Base-by-base conservation (phyloP, 2,888 invertebrate species). In the Drosophila siamana region DNA sequence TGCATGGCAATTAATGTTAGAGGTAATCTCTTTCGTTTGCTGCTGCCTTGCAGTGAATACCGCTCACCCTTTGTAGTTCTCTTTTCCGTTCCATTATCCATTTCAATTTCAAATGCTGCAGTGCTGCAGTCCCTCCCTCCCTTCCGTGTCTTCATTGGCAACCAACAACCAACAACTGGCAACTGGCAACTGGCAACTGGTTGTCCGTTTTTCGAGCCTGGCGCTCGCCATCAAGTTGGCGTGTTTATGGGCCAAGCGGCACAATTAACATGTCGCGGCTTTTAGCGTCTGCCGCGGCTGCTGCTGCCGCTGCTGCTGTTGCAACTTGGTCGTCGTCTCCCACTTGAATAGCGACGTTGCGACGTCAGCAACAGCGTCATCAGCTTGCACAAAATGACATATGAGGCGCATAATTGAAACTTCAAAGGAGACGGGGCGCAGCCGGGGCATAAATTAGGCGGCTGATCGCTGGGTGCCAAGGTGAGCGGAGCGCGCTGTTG, bases 221-320 rank as follows among this genome's bases (percentile, higher is more conserved):
- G 85, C 87, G 88, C 79, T 83, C 81, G 88, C 86, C 89, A 90
- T 90, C 89, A 90, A 90, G 76, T 89, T 86, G 86, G 78, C 82
- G 86, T 85, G 85, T 90, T 90, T 90, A 90, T 88, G 90, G 82
- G 86, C 70, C 84, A 86, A 83, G 73, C 78, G 76, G 81, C 83
- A 89, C 88, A 90, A 90, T 90, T 90, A 90, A 90, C 89, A 89
- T 83, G 88, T 88, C 86, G 79, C 89, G 90, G 83, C 89, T 84
- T 87, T 86, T 87, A 86, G 85, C 86, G 80, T 78, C 81, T 84
- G 63, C 72, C 50, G 52, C 75, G 78, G 62, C 69, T 44, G n/a
- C 46, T 44, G 59, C 57, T 13, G 4, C 22, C 80, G 61, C 67
- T 41, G n/a, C 33, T 41, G 59, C 61, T 19, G 4, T 33, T 33